phyloP scores from a whole-genome alignment of 2,888 invertebrate genomes.

The Julus scandinavius region DNA sequence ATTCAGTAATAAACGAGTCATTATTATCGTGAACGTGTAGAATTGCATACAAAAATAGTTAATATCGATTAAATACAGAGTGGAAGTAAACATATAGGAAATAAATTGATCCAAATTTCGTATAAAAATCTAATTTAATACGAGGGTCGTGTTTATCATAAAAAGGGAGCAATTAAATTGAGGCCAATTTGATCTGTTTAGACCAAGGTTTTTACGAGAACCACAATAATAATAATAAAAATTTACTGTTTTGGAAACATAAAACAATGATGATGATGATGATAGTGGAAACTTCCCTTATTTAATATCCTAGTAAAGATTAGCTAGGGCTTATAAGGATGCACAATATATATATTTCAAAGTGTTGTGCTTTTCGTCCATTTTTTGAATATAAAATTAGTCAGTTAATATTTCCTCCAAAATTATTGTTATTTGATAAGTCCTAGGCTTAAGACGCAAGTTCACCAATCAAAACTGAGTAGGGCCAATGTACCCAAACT shows the following conservation, averaged over 20 bases:
- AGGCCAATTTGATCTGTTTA: neutral
- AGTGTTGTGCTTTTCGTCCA: too few relatives aligned
- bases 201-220: neutral
- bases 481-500: neutral
- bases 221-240: slow-evolving; percentile 26
- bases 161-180: neutral
- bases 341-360: neutral
- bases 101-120: too few relatives aligned
- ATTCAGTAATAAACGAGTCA: neutral
- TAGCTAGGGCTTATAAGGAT: neutral
- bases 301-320: slow-evolving; percentile 25
- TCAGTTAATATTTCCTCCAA: neutral
- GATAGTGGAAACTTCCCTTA: neutral
- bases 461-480: neutral
- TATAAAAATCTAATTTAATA: neutral
- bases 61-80: too few relatives aligned
- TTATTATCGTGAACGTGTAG: neutral
- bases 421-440: neutral
- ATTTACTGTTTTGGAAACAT: slow-evolving; percentile 17
- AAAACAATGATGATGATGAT: neutral
- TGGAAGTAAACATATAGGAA: too few relatives aligned
- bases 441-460: neutral
- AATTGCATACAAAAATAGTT: neutral
- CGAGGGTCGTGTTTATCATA: neutral
- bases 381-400: slow-evolving; percentile 16